These are phyloP conservation scores for Channa maculata DNA, from an alignment of 2,113 vertebrate genomes.

Conservation along the genomic window DNA sequence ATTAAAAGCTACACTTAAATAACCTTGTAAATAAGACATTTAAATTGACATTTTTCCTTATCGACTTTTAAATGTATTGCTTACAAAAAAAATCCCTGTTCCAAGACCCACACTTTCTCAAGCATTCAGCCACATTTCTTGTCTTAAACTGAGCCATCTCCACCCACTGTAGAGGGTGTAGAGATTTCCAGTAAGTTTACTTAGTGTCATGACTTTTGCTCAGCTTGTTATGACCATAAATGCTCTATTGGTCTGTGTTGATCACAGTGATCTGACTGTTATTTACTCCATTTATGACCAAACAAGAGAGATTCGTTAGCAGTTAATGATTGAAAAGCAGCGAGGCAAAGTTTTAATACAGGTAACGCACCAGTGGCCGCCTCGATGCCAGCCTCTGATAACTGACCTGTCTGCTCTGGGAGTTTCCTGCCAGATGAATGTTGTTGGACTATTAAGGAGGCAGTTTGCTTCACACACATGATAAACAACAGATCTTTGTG, in stretches of 20 bases:
- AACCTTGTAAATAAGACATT: too few species aligned
- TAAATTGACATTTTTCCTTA: too few species aligned
- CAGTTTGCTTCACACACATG: conserved; percentile 13
- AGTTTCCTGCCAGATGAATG: conserved; percentile 65
- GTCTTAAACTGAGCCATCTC: too few species aligned
- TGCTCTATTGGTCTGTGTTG: background rate
- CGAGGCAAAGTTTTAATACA: conserved; percentile 28
- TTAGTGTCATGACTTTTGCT: too few species aligned
- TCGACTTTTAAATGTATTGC: too few species aligned
- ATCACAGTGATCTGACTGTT: conserved; percentile 21
- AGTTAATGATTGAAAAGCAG: conserved; percentile 19
- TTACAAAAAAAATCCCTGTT: too few species aligned
- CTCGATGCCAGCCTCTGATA: conserved; percentile 61
- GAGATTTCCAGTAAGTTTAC: too few species aligned
- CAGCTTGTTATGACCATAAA: too few species aligned
- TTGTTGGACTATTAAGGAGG: conserved; percentile 41
- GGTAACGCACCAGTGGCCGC: conserved; percentile 56
- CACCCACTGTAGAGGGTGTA: too few species aligned
- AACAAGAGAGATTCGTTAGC: conserved; percentile 15
- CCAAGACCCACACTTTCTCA: too few species aligned
- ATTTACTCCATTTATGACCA: conserved; percentile 17
- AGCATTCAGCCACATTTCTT: too few species aligned
- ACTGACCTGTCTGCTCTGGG: conserved; percentile 42
- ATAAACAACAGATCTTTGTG: conserved; percentile 28
- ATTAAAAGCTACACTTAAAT: too few species aligned